Conservation (phyloP, 2,113 vertebrate species). For the Pseudorasbora parva region DNA sequence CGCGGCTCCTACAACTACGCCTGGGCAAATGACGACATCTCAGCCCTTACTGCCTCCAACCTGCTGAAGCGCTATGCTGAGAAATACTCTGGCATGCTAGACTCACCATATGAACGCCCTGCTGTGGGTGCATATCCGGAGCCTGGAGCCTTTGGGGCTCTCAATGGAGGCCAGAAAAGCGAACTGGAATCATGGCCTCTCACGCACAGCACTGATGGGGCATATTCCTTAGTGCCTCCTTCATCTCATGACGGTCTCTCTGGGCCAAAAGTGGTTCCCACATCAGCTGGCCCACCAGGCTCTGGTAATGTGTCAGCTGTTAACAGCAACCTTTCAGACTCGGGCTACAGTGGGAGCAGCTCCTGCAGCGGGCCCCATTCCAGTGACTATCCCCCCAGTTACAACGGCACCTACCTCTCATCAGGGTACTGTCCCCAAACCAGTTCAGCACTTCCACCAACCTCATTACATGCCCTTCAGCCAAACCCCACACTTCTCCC, state of each 20-base stretch:
- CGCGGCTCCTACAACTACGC: slow-evolving; percentile 89
- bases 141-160: slow-evolving; percentile 81
- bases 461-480: slow-evolving; percentile 76
- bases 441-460: slow-evolving; percentile 78
- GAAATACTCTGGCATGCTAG: slow-evolving; percentile 92
- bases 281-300: slow-evolving; percentile 75
- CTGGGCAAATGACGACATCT: slow-evolving; percentile 98
- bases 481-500: slow-evolving; percentile 81
- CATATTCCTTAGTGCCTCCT: slow-evolving; percentile 80
- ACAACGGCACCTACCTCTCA: slow-evolving; percentile 88
- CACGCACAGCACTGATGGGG: slow-evolving; percentile 77
- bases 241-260: slow-evolving; percentile 84
- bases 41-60: slow-evolving; percentile 94
- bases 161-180: slow-evolving; percentile 83
- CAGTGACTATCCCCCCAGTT: slow-evolving; percentile 85
- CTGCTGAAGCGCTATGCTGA: slow-evolving; percentile 96
- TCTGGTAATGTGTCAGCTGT: slow-evolving; percentile 78
- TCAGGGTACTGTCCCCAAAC: slow-evolving; percentile 89
- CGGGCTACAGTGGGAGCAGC: slow-evolving; percentile 84
- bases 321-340: slow-evolving; percentile 83
- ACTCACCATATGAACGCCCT: slow-evolving; percentile 88
- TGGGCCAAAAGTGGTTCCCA: slow-evolving; percentile 76
- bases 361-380: slow-evolving; percentile 75
- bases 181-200: slow-evolving; percentile 89
- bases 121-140: slow-evolving; percentile 76